Base-by-base conservation (phyloP, 2,113 vertebrate species). In the Rhinolophus ferrumequinum region DNA sequence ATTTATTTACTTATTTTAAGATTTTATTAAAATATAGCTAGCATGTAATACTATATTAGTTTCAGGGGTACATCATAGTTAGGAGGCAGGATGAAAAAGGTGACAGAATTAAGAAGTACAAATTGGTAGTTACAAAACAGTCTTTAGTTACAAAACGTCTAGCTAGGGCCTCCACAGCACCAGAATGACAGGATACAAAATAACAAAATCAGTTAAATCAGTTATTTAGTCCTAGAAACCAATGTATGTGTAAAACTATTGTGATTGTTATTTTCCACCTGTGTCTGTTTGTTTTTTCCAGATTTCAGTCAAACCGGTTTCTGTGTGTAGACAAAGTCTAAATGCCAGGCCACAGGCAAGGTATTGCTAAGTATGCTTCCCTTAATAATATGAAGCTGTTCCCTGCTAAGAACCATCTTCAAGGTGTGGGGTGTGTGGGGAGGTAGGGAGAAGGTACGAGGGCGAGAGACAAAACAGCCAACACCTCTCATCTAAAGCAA, bases 291-390 rank as follows among this genome's bases (percentile, higher is more conserved):
- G 1, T 70, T 81, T 75, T 76, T n/a, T 94, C 52, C 54, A 52
- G 60, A 89, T 90, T 95, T 97, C 38, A 83, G 33, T 83, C 58
- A 92, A 72, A 94, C 41, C 62, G 13, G 56, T 93, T 97, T 92
- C 56, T 90, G 30, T 87, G 44, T 66, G 41, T 70, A 80, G 56
- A 94, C 41, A 69, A 96, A 92, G 54, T 87, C 14, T 41, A 94
- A 97, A 92, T 93, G 26, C 62, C n/a, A 90, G 47, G 47, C 19
- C 44, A 90, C 16, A 77, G 44, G 41, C 33, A 52, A 73, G 22
- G 41, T 50, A 90, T 87, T 88, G 28, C 28, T 88, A 16, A 88
- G 6, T n/a, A 79, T 69, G 28, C 1, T 73, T 93, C 6, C 50
- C 30, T 83, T 85, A 81, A 85, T 72, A 60, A 33, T 93, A 75